These are phyloP conservation scores for Stomatorhinus ivindoensis DNA, from an alignment of 2,113 vertebrate genomes.

Conservation along the genomic window DNA sequence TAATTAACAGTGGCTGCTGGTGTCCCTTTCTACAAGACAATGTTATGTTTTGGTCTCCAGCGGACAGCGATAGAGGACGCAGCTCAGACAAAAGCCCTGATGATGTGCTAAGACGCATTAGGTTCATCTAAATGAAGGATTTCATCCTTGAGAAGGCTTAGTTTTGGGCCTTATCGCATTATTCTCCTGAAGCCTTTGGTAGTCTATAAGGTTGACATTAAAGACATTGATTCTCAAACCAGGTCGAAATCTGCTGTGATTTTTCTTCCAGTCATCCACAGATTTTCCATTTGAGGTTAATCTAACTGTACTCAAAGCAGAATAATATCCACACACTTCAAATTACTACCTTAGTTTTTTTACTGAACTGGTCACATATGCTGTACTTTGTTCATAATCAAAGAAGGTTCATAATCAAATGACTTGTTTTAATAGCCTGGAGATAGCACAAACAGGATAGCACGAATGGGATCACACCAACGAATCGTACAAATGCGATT, in stretches of 20 bases:
- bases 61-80: background rate
- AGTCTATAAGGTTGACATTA: slow-evolving; percentile 24
- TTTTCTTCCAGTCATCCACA: background rate
- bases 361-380: background rate
- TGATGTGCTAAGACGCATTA: background rate
- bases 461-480: too few relatives aligned
- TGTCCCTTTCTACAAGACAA: background rate
- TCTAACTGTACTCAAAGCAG: slow-evolving; percentile 11
- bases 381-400: background rate
- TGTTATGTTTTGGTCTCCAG: background rate
- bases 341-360: slow-evolving; percentile 4
- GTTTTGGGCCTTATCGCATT: background rate
- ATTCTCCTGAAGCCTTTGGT: background rate
- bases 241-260: slow-evolving; percentile 13
- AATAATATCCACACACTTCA: background rate
- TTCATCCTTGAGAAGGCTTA: background rate
- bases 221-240: slow-evolving; percentile 11
- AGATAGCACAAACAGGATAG: background rate
- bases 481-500: too few relatives aligned
- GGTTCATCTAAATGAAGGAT: background rate
- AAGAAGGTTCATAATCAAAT: background rate
- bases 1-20: background rate
- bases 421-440: background rate
- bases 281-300: background rate
- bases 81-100: background rate